Base-by-base conservation (phyloP, 2,113 vertebrate genomes). In the Amphiprion percula region DNA sequence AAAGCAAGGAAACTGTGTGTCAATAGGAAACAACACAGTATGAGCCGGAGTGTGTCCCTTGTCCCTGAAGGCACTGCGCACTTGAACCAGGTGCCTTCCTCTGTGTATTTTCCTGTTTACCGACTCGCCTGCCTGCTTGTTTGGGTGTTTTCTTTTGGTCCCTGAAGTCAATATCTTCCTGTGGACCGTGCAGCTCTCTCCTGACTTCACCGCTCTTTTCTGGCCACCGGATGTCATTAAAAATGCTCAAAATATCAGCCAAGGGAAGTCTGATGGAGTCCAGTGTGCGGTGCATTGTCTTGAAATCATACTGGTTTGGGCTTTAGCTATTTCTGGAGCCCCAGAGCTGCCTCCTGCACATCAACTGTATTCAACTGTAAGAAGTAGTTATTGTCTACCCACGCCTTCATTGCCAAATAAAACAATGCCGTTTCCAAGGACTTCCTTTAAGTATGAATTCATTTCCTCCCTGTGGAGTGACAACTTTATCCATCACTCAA, bases 71-170 rank as follows among this genome's bases (percentile, higher is more conserved):
- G 68, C 87, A 65, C 71, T 14, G 17, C 67, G 72, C 83, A 83
- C 85, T 92, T 82, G 54, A 87, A 64, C 91, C 89, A 93, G 88
- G 82, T 92, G 91, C 90, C 76, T 94, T 93, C 92, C 92, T 92
- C 85, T 71, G 66, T 88, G 87, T 82, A 86, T 94, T 90, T 95
- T 95, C 94, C 94, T 95, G 94, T 95, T 95, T 94, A 94, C 89
- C 26, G 75, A 73, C 41, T 79, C 37, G 73, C 77, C 79, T 59
- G 39, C 73, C 60, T 65, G 49, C 75, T 92, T 90, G 90, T 93
- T 94, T 93, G 87, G 83, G 72, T 92, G 88, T 91, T 95, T 95
- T 92, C 86, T 88, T 91, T 90, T 61, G 60, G 72, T 87, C 88
- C 88, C 92, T 77, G 10, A 90, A 88, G 92, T 92, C 91, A 86